A percentile compares a stretch with the other conserved stretches of the same genome.
Evolutionary conservation across 2,113 vertebrate genomes (phyloP).

Genomic region (Lepidiolamprologus cunningtoni): DNA sequence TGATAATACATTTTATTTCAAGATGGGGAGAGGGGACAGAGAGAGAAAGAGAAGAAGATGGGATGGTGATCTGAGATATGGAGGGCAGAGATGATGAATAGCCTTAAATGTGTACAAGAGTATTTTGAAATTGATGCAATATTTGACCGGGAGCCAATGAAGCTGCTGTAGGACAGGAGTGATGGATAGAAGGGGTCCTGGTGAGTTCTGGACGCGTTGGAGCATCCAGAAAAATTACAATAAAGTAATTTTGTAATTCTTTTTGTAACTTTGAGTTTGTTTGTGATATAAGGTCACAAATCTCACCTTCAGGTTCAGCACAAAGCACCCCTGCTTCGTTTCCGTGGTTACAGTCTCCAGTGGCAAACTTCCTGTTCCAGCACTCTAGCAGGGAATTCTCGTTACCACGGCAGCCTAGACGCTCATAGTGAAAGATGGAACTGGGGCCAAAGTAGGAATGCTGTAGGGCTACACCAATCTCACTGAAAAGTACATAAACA

Average conservation of each 20-base stretch:
- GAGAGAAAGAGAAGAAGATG: not conserved
- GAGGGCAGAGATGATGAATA: not conserved
- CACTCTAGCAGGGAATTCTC: constrained; percentile 77
- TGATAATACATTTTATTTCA: not conserved
- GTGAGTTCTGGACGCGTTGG: rapidly evolving
- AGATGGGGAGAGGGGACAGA: not conserved
- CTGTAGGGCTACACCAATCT: constrained; percentile 74
- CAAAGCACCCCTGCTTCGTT: constrained; percentile 71
- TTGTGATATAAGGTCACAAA: not conserved
- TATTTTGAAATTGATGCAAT: not conserved
- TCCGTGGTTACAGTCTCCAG: constrained; percentile 70
- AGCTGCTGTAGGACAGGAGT: not conserved
- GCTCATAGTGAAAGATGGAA: constrained; percentile 73
- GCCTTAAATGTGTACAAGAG: not conserved
- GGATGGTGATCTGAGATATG: not conserved
- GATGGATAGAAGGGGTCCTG: not conserved
- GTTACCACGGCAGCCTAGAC: constrained; percentile 78
- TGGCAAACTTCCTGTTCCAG: constrained; percentile 60
- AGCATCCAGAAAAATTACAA: not conserved
- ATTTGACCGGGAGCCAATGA: not conserved
- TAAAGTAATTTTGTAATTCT: not conserved
- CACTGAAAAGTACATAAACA: constrained; percentile 54
- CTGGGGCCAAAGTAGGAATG: constrained; percentile 55
- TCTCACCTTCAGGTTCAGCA: constrained; percentile 75
- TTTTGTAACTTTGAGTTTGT: not conserved